phyloP scores from a whole-genome alignment of 1,140 invertebrate genomes.

The Schlechtendalia chinensis region DNA sequence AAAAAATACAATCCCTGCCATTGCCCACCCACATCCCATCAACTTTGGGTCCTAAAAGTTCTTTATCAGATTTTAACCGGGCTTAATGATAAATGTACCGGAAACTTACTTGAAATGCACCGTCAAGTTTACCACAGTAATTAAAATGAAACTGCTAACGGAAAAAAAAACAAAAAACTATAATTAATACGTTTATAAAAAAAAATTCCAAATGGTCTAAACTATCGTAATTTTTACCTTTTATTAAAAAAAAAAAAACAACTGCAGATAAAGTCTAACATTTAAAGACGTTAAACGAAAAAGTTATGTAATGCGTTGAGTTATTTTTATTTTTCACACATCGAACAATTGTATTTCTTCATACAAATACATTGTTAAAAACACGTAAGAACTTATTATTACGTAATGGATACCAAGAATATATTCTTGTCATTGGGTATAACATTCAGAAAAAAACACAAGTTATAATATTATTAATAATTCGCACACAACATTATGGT shows the following conservation, averaged over 20 bases:
- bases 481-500: no score
- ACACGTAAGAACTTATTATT: no score
- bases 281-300: constrained; percentile 40
- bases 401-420: background rate
- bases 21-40: background rate
- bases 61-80: constrained; percentile 47
- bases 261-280: constrained; percentile 44
- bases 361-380: constrained; percentile 9
- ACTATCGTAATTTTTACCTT: constrained; percentile 35
- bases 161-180: constrained; percentile 26
- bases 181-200: constrained; percentile 39
- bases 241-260: constrained; percentile 45
- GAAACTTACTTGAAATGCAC: constrained; percentile 42
- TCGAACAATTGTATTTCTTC: background rate
- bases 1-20: constrained; percentile 8
- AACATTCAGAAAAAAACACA: background rate
- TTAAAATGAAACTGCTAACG: constrained; percentile 46
- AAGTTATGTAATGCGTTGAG: constrained; percentile 19
- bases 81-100: constrained; percentile 50
- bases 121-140: constrained; percentile 47
- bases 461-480: no score
- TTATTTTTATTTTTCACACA: constrained; percentile 18
- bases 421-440: background rate
- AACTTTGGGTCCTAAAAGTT: constrained; percentile 46
- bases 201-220: constrained; percentile 33